Conservation (phyloP, 2,888 invertebrate species). For the Lissocephala sabroskyi region DNA sequence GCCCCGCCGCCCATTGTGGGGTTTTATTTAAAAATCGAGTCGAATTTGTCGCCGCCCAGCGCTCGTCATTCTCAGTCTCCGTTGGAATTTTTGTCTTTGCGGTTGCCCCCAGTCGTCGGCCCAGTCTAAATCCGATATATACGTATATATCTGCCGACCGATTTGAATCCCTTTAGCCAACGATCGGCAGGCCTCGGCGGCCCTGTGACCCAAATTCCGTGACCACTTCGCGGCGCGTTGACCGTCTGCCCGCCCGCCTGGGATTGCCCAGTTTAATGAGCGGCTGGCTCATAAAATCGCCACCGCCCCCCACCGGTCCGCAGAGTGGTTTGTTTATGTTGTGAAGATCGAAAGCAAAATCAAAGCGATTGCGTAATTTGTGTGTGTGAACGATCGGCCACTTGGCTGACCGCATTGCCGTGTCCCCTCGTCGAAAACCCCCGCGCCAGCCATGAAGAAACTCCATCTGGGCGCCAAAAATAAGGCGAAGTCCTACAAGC, state of each 20-base stretch:
- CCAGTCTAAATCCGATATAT: too few species aligned
- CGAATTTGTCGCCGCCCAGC: conserved; percentile 29
- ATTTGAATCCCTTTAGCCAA: too few species aligned
- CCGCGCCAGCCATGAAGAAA: conserved; percentile 50
- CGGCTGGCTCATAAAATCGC: conserved; percentile 28
- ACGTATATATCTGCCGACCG: not conserved
- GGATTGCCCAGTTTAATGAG: conserved; percentile 12
- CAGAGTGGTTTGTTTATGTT: conserved; percentile 55
- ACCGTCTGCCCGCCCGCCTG: not conserved
- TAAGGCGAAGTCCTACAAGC: conserved; percentile 51
- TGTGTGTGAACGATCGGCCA: not conserved
- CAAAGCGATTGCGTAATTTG: conserved; percentile 53
- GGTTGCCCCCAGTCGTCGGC: conserved; percentile 34
- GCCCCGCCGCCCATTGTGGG: not conserved
- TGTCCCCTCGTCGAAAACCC: too few species aligned
- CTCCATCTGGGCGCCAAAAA: conserved; percentile 60
- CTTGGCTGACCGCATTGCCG: too few species aligned
- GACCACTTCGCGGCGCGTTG: conserved; percentile 17
- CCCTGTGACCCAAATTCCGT: not conserved
- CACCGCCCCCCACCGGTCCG: conserved; percentile 18
- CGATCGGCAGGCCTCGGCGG: not conserved
- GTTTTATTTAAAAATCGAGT: too few species aligned
- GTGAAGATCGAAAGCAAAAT: conserved; percentile 17
- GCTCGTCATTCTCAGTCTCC: conserved; percentile 39
- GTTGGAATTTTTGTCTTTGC: conserved; percentile 60